phyloP scores from a whole-genome alignment of 2,113 vertebrate species.

The Rhinichthys klamathensis region DNA sequence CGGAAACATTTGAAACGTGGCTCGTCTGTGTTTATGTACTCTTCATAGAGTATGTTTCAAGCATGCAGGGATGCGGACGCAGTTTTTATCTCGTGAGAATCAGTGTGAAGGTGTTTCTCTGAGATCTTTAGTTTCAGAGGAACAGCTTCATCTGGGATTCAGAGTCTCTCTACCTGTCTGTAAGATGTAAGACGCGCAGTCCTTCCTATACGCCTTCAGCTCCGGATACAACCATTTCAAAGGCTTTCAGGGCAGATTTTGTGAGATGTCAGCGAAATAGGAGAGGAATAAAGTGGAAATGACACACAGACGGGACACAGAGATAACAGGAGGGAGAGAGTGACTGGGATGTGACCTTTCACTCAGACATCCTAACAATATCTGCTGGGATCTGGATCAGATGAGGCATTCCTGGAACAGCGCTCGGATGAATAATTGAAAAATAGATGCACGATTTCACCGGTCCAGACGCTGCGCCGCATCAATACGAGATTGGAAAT shows the following conservation, averaged over 20 bases:
- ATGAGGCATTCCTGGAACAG: slow-evolving; percentile 8
- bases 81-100: neutral
- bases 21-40: neutral
- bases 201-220: neutral
- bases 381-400: neutral
- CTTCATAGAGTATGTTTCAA: too few relatives aligned
- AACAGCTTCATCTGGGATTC: neutral
- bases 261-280: neutral
- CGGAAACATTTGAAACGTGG: too few relatives aligned
- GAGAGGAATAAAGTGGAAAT: slow-evolving; percentile 4
- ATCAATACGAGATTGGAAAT: neutral
- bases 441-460: neutral
- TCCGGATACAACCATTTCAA: neutral
- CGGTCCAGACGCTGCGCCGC: neutral
- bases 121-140: neutral
- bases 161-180: neutral
- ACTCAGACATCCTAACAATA: neutral
- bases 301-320: neutral
- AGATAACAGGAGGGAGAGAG: neutral
- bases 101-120: neutral
- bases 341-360: neutral
- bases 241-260: slow-evolving; percentile 7
- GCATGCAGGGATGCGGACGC: neutral
- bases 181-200: neutral
- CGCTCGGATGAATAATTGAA: neutral